Evolutionary conservation across 2,113 vertebrate genomes (phyloP).

Genomic region (Etheostoma spectabile): DNA sequence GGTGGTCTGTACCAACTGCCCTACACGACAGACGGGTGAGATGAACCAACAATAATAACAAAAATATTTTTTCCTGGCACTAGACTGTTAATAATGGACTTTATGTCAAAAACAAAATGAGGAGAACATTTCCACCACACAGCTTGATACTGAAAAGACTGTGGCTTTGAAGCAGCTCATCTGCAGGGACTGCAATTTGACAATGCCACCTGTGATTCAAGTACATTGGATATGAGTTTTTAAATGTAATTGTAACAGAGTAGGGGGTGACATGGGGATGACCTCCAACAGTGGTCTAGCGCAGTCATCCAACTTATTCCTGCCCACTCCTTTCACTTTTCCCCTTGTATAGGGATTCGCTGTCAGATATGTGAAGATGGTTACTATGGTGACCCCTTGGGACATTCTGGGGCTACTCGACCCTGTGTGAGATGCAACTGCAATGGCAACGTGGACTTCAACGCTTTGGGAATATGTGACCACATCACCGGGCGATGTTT

Average conservation of each 20-base stretch:
- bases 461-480: conserved; percentile 91
- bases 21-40: conserved; percentile 90
- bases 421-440: conserved; percentile 89
- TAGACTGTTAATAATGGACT: conserved; percentile 11
- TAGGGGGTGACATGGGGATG: not conserved
- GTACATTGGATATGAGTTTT: conserved; percentile 19
- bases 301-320: conserved; percentile 38
- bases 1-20: conserved; percentile 94
- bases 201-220: conserved; percentile 15
- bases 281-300: conserved; percentile 24
- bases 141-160: conserved; percentile 12
- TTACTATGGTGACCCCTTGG: conserved; percentile 91
- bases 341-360: conserved; percentile 82
- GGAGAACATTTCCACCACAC: conserved; percentile 9
- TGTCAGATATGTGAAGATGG: conserved; percentile 94
- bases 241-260: conserved; percentile 33
- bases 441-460: conserved; percentile 89
- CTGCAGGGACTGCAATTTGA: not conserved
- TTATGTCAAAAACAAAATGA: conserved; percentile 20
- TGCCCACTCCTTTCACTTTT: conserved; percentile 19
- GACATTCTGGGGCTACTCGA: conserved; percentile 76
- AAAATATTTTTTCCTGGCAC: not conserved
- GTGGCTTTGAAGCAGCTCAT: conserved; percentile 1
- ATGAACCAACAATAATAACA: not conserved
- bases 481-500: conserved; percentile 87